Base-by-base conservation (phyloP, 2,797 vertebrate species). In the Microctenopoma lineatum region DNA sequence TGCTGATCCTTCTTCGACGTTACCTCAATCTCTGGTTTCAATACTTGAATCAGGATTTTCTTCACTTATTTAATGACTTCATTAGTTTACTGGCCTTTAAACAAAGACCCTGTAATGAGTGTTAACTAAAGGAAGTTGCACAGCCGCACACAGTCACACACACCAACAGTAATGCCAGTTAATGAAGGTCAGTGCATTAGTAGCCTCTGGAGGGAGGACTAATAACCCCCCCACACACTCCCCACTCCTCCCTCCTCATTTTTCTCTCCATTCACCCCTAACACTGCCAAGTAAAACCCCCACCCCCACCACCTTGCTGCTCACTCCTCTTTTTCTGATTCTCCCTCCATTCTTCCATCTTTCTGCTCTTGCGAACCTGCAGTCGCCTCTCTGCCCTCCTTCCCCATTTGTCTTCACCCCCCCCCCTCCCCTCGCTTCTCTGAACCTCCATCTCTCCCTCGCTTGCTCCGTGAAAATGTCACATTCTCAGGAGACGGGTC, bases 41-140 rank as follows among this genome's bases (percentile, higher is more conserved):
- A 69, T 80, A 68, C 77, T 83, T 73, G 73, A 87, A 84, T 84
- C 67, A 63, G 87, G 78, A 84, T 86, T 85, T 89, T 93, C 74
- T 79, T 68, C 92, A 94, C 94, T 95, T 94, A 94, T 95, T 96
- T 96, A 96, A 97, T 96, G 95, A 96, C 94, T 96, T 96, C 95
- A 96, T 97, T 97, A 96, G 88, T 95, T 96, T 95, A 93, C 94
- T 95, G 95, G 93, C 93, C 95, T 95, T 94, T 93, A 92, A 96
- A 95, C 92, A 93, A 95, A 94, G 95, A 93, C 86, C 87, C 76
- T 56, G 82, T 91, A 92, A 92, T 92, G 90, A 90, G 88, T 90
- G 87, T 87, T 90, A 93, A 92, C 89, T 88, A 87, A 89, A 87
- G 79, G 79, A 73, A 84, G 84, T 73, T 59, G 65, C 81, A 80